Percentiles rank a stretch among this genome's conserved stretches.
Conservation (phyloP, 2,888 invertebrate genomes). For the Hirtodrosophila trivittata region DNA sequence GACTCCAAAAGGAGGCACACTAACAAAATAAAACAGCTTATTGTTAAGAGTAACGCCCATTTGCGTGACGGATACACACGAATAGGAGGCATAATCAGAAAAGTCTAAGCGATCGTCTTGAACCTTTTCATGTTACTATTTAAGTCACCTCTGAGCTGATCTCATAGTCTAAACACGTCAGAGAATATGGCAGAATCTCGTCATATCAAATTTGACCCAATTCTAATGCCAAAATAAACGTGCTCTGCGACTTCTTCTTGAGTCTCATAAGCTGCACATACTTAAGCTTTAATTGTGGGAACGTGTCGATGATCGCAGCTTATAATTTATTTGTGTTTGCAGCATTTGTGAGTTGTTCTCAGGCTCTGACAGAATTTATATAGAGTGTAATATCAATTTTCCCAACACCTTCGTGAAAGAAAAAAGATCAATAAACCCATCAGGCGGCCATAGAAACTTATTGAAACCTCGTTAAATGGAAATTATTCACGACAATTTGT, state of each 20-base stretch:
- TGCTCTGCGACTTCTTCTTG: no score
- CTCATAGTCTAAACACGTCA: no score
- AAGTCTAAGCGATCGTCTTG: no score
- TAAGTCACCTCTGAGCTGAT: no score
- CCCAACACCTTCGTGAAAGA: conserved; percentile 63
- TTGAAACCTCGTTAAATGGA: conserved; percentile 74
- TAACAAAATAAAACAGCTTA: conserved; percentile 2
- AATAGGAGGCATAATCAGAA: no score
- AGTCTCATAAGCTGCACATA: no score
- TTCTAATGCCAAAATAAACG: no score
- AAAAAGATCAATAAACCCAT: conserved; percentile 78
- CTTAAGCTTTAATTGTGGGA: no score
- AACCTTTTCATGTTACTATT: no score
- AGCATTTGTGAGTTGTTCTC: conserved; percentile 43
- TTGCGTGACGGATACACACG: neutral
- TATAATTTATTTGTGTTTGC: conserved; percentile 28
- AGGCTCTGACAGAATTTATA: conserved; percentile 42
- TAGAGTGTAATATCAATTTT: conserved; percentile 57
- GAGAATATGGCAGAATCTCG: no score
- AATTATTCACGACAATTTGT: conserved; percentile 63
- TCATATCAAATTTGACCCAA: no score
- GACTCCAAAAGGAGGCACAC: conserved; percentile 2
- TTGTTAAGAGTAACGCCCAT: neutral
- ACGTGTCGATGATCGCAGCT: conserved; percentile 2
- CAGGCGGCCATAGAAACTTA: conserved; percentile 28